A percentile compares a stretch with the other conserved stretches of the same genome.
Evolutionary conservation across 2,888 invertebrate species (phyloP).

Genomic region (Laspeyria flexula): DNA sequence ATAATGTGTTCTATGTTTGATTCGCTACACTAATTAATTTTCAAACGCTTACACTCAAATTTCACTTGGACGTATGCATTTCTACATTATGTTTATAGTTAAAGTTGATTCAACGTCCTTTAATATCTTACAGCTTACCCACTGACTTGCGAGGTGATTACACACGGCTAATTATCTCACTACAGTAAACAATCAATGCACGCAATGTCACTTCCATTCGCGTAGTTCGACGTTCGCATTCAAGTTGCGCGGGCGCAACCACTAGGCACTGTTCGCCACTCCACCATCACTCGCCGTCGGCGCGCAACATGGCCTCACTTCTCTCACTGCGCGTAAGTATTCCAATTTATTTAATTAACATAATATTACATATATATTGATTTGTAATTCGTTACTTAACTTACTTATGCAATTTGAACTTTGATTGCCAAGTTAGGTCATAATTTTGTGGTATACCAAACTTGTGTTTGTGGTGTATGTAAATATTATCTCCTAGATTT

Average conservation of each 20-base stretch:
- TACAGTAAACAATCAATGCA: conserved; percentile 25
- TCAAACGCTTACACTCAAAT: no score
- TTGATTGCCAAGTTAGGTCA: conserved; percentile 12
- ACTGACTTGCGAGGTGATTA: background rate
- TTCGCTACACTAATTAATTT: no score
- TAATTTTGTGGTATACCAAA: conserved; percentile 5
- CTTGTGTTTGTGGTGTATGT: conserved; percentile 1
- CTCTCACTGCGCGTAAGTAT: conserved; percentile 67
- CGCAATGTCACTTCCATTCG: conserved; percentile 57
- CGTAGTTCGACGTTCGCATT: conserved; percentile 51
- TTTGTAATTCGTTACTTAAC: conserved; percentile 33
- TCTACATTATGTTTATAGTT: no score
- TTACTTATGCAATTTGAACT: conserved; percentile 26
- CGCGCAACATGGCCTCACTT: conserved; percentile 70
- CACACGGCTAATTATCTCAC: background rate
- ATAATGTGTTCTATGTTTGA: no score
- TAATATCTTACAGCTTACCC: background rate
- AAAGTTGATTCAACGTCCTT: no score
- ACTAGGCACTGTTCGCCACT: conserved; percentile 67
- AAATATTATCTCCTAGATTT: conserved; percentile 8
- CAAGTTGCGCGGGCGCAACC: conserved; percentile 68
- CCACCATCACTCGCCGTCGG: conserved; percentile 72
- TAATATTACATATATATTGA: conserved; percentile 37
- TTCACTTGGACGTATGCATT: no score
- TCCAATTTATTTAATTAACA: conserved; percentile 37